Evolutionary conservation across 2,113 vertebrate species (phyloP).

Genomic region (Dipodomys stephensi): DNA sequence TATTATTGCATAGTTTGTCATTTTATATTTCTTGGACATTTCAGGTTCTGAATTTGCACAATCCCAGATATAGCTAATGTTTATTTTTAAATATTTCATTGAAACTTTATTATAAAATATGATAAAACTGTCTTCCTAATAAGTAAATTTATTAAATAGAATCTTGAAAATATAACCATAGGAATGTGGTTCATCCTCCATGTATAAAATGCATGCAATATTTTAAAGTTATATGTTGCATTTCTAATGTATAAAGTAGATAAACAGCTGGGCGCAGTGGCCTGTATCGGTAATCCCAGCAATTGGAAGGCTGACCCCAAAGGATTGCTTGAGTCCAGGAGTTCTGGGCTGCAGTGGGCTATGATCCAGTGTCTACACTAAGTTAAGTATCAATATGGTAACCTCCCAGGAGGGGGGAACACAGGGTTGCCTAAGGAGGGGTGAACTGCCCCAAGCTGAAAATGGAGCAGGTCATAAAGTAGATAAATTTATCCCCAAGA

Average conservation of each 20-base stretch:
- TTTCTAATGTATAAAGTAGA: neutral
- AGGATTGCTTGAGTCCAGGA: too few relatives aligned
- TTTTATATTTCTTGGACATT: conserved; percentile 24
- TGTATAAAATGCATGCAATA: neutral
- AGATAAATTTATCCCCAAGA: neutral
- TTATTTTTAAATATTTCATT: neutral
- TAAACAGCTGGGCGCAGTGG: neutral
- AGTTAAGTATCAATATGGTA: too few relatives aligned
- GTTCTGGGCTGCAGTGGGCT: too few relatives aligned
- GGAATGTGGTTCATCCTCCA: neutral
- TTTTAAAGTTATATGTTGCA: neutral
- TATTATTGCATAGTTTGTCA: neutral
- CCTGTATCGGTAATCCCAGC: too few relatives aligned
- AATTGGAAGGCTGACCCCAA: too few relatives aligned
- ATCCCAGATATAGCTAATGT: neutral
- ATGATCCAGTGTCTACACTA: too few relatives aligned
- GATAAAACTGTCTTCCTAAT: neutral
- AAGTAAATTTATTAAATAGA: conserved; percentile 5
- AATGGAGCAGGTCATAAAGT: neutral
- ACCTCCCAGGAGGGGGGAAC: too few relatives aligned
- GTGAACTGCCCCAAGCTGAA: too few relatives aligned
- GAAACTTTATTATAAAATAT: neutral
- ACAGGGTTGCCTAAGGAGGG: too few relatives aligned
- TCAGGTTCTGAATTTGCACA: conserved; percentile 10
- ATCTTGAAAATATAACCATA: neutral